Conservation (phyloP, 2,888 invertebrate genomes). For the Torymus aiolomorphi region DNA sequence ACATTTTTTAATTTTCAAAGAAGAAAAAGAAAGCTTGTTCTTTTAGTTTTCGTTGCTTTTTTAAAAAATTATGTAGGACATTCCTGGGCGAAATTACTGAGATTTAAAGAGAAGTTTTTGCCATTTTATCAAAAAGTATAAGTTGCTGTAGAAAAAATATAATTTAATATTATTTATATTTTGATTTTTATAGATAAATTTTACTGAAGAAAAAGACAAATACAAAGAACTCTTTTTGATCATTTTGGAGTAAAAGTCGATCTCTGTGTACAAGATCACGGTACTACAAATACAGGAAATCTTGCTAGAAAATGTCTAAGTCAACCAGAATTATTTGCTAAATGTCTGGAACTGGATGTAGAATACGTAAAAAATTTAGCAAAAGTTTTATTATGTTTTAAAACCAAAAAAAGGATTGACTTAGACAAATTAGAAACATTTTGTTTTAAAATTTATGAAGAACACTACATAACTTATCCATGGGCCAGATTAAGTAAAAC, state of each 20-base stretch:
- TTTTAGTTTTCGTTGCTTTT: too few relatives aligned
- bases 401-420: constrained; percentile 10
- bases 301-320: constrained; percentile 37
- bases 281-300: constrained; percentile 42
- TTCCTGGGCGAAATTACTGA: too few relatives aligned
- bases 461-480: neutral
- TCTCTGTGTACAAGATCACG: constrained; percentile 5
- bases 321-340: constrained; percentile 19
- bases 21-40: too few relatives aligned
- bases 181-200: neutral
- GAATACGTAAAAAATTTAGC: constrained; percentile 12
- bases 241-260: constrained; percentile 3
- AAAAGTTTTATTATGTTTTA: constrained; percentile 5
- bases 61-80: too few relatives aligned
- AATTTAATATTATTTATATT: too few relatives aligned
- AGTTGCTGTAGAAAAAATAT: too few relatives aligned
- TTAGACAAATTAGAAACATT: constrained; percentile 22
- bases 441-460: constrained; percentile 8
- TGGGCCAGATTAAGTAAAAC: constrained; percentile 39
- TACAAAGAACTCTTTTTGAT: constrained; percentile 7
- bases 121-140: too few relatives aligned
- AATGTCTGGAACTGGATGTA: neutral
- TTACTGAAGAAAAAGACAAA: neutral
- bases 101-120: too few relatives aligned
- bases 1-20: too few relatives aligned